Evolutionary conservation across 2,797 vertebrate genomes (phyloP).

Genomic region (Avahi laniger): DNA sequence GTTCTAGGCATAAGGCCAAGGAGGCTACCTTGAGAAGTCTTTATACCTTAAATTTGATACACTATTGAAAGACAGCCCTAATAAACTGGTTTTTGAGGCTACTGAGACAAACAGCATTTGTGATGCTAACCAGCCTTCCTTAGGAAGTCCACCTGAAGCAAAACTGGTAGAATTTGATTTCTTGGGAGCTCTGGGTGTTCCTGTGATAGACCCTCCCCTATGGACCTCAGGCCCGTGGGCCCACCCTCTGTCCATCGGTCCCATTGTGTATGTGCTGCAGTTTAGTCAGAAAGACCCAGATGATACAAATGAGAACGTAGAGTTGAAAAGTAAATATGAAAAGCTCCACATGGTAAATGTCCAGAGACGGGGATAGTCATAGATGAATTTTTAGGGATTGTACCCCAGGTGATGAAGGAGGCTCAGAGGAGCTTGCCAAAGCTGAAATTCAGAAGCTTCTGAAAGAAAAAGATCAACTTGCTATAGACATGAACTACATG

Average conservation of each 20-base stretch:
- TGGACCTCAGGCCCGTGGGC: not conserved
- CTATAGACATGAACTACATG: slow-evolving; percentile 87
- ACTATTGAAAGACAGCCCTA: slow-evolving; percentile 91
- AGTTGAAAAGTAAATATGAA: slow-evolving; percentile 83
- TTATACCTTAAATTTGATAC: slow-evolving; percentile 94
- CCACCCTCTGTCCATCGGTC: slow-evolving; percentile 76
- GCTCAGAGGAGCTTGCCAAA: slow-evolving; percentile 83
- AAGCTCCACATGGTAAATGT: slow-evolving; percentile 84
- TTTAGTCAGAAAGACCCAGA: slow-evolving; percentile 94
- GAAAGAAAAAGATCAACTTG: slow-evolving; percentile 89
- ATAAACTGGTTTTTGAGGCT: slow-evolving; percentile 76
- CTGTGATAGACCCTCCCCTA: slow-evolving; percentile 78
- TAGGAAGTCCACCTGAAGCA: slow-evolving; percentile 55
- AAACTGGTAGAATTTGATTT: slow-evolving; percentile 83
- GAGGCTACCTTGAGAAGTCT: slow-evolving; percentile 92
- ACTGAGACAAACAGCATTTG: not conserved
- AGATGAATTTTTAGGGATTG: not conserved
- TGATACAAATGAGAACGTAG: slow-evolving; percentile 81
- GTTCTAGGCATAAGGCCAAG: slow-evolving; percentile 88
- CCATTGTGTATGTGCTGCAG: slow-evolving; percentile 90
- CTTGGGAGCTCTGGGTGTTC: slow-evolving; percentile 81
- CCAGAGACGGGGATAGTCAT: slow-evolving; percentile 88
- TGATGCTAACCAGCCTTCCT: not conserved
- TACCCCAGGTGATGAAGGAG: slow-evolving; percentile 80
- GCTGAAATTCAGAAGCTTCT: slow-evolving; percentile 83